Base-by-base conservation (phyloP, 2,888 invertebrate species). In the Orchesellides sinensis region DNA sequence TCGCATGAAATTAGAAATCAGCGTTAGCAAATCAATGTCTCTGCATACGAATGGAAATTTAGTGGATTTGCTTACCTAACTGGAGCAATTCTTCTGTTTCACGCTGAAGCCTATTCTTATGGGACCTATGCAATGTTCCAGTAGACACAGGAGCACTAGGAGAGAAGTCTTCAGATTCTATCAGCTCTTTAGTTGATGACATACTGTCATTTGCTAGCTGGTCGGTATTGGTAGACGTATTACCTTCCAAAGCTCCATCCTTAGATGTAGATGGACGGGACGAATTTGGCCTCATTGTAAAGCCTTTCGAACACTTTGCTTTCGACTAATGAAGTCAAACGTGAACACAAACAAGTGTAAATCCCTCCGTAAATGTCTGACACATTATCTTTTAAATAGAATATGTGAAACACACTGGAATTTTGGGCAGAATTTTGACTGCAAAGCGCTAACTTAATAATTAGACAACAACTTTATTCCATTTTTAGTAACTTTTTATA, bases 91-190 rank as follows among this genome's bases (percentile, higher is more conserved):
- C 68, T 14, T 81, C 78, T 10, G 59, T 72, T 68, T 79, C 84
- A n/a, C 49, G 52, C 0, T 78, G 81, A 21, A 83, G 54, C n/a
- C 74, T 80, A 23, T 40, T 75, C 32, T 84, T 84, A 14, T 77
- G 73, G 25, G 84, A 59, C 56, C 83, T 84, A 29, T 83, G 84
- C 27, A 87, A 69, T 14, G 87, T 87, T 40, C 87, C 87, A 14
- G 84, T 79, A 10, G 82, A 66, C 4, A 35, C 61, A 14, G 87
- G 87, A 40, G 87, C 87, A 74, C 87, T 87, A 1, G 87, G 87
- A 14, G 80, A 81, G 78, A 63, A 86, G 23, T 77, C 80, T 47
- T 80, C 83, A 47, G 35, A 5, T n/a, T n/a, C n/a, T 12, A 59
- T 32, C 59, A 59, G 69, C 40, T 78, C 63, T 56, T 82, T 79